phyloP scores from a whole-genome alignment of 2,797 vertebrate genomes.

The Sciurus carolinensis region DNA sequence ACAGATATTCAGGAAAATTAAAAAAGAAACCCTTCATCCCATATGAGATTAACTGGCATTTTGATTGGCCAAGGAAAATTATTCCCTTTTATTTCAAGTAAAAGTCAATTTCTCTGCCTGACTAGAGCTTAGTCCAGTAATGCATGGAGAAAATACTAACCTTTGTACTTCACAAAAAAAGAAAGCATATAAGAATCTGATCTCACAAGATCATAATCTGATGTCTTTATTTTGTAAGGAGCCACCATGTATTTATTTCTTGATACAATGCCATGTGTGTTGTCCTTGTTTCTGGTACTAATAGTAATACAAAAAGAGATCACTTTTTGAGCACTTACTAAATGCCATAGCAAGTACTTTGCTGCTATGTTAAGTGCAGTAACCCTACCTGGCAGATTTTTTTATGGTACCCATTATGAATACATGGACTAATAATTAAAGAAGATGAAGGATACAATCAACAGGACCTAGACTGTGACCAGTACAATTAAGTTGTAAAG shows the following conservation, averaged over 20 bases:
- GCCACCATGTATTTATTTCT: background rate
- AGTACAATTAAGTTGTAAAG: background rate
- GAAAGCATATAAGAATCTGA: background rate
- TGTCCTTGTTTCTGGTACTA: background rate
- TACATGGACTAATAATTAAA: background rate
- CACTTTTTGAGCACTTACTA: background rate
- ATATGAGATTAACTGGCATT: background rate
- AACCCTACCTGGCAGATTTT: background rate
- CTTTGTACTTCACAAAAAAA: background rate
- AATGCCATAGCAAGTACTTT: background rate
- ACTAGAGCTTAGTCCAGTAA: background rate
- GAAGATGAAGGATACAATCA: background rate
- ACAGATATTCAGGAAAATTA: background rate
- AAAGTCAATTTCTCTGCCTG: background rate
- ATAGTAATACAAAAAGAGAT: background rate
- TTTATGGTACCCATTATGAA: background rate
- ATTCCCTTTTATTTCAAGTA: background rate
- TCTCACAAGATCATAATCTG: background rate
- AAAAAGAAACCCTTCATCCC: background rate
- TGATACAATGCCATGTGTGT: background rate
- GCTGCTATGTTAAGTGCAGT: background rate
- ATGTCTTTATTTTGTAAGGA: background rate
- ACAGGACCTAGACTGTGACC: background rate
- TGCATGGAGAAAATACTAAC: background rate
- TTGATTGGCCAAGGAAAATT: background rate